Evolutionary conservation across 2,797 vertebrate genomes (phyloP), one percentile per base, ranked within the genome.

Genomic region (Hapalemur alaotrensis): DNA sequence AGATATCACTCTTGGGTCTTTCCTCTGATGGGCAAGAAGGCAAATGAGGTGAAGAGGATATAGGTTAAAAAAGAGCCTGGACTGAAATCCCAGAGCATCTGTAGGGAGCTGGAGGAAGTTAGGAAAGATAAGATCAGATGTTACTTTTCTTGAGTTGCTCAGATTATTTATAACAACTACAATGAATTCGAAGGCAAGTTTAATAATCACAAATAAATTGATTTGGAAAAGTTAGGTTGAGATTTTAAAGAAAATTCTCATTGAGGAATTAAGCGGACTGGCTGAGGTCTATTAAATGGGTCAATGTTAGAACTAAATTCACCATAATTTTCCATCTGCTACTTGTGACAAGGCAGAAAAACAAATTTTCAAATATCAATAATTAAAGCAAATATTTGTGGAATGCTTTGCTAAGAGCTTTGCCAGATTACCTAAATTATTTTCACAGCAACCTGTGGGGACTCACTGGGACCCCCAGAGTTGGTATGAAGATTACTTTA

Each of bases 1-100:
- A 96, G 43, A 43, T 20, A 75, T 46, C 35, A 63, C 41, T 89
- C 63, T 95, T 69, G 38, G 89, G 76, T 75, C 94, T 95, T 59
- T 95, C 52, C 46, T 91, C 43, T 93, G 7, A 91, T 46, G 30
- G 59, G 11, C 8, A 92, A 95, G 63, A 91, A 93, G 52, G 4
- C 13, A 82, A 61, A 32, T 18, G n/a, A 90, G 52, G 67, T 67
- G 43, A 96, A 76, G 30, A 69, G 15, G 22, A 57, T 43, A 15
- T 12, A 90, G 32, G 17, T 52, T 75, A 28, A n/a, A 89, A 46
- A 89, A 73, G 59, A 38, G 10, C 7, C 38, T 28, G 41, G 59
- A 93, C 32, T n/a, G 46, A 52, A 30, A 75, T 38, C n/a, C 9
- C 30, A 50, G 41, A 67, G 41, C 38, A 65, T 52, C 13, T 30